Evolutionary conservation across 2,888 invertebrate genomes (phyloP), one percentile per base, ranked within the genome.

Genomic region (Abrostola tripartita): DNA sequence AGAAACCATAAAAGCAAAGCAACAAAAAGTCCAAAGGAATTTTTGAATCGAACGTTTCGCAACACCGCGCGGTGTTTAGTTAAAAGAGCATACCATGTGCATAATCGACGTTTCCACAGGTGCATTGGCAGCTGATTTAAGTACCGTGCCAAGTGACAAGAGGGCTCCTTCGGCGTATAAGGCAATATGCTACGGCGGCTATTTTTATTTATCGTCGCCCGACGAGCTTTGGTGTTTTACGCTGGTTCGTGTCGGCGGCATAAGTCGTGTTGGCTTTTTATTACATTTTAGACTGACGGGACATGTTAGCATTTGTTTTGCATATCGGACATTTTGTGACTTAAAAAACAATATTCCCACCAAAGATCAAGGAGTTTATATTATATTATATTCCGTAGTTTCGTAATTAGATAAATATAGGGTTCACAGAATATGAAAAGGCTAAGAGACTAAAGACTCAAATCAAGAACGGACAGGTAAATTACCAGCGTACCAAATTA

Each of bases 61-160:
- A 84, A 87, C 88, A 88, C 85, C 78, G 79, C 61, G 86, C 88
- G 86, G 88, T 89, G 86, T 89, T 89, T 90, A 89, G 90, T 88
- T 88, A 92, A 92, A 91, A 88, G 88, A 71, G 69, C 79, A 84
- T 77, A 80, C 81, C 81, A 92, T 94, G 93, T 92, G 92, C 93
- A 94, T 94, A 93, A 93, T 93, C 92, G 92, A 92, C 91, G 90
- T 90, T 91, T 89, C 90, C 85, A 93, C 93, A 92, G 93, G 93
- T 93, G 92, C 90, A 87, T 87, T 87, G 90, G 88, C 93, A 92
- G 91, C 85, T 92, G 93, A 93, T 93, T 93, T 93, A 93, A 90
- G 91, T 90, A 81, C 88, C 83, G 76, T 78, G 82, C 80, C 81
- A 79, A 82, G 86, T 91, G 92, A 91, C 92, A 93, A 90, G 90